These are phyloP conservation scores for Tricholauxania praeusta DNA, from an alignment of 2,888 invertebrate genomes.

Conservation along the genomic window DNA sequence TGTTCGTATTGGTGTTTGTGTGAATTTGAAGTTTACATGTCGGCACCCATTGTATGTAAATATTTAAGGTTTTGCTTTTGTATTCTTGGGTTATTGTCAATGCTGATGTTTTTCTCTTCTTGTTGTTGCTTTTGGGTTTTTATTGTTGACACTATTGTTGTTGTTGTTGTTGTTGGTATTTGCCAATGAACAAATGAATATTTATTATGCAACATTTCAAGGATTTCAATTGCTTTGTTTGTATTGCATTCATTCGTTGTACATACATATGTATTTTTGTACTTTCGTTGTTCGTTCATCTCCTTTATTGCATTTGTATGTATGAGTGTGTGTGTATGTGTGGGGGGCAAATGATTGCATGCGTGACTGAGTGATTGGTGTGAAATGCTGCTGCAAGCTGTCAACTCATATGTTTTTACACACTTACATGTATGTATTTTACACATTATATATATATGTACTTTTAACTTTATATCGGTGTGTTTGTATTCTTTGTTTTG, in stretches of 20 bases:
- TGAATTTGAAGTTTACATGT: not conserved
- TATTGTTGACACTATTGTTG: not conserved
- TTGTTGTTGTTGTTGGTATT: conserved; percentile 11
- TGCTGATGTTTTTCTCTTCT: not conserved
- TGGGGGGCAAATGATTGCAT: not conserved
- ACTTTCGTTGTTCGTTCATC: not conserved
- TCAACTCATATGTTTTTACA: too few relatives aligned
- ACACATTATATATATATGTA: too few relatives aligned
- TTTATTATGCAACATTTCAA: conserved; percentile 19
- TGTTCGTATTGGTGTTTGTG: not conserved
- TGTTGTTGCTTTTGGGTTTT: not conserved
- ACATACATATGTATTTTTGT: too few relatives aligned
- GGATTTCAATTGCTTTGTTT: conserved; percentile 15
- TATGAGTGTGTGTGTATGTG: not conserved
- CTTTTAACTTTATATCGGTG: too few relatives aligned
- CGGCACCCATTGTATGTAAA: not conserved
- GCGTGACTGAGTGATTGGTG: not conserved
- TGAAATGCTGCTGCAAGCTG: too few relatives aligned
- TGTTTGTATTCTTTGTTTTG: too few relatives aligned
- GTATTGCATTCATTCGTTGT: not conserved
- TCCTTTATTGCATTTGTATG: not conserved
- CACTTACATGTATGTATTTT: too few relatives aligned
- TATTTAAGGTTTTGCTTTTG: conserved; percentile 7
- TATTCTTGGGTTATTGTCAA: too few relatives aligned
- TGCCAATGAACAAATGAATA: conserved; percentile 21